Base-by-base conservation (phyloP, 2,888 invertebrate species). In the Scrobipalpa atriplicella region DNA sequence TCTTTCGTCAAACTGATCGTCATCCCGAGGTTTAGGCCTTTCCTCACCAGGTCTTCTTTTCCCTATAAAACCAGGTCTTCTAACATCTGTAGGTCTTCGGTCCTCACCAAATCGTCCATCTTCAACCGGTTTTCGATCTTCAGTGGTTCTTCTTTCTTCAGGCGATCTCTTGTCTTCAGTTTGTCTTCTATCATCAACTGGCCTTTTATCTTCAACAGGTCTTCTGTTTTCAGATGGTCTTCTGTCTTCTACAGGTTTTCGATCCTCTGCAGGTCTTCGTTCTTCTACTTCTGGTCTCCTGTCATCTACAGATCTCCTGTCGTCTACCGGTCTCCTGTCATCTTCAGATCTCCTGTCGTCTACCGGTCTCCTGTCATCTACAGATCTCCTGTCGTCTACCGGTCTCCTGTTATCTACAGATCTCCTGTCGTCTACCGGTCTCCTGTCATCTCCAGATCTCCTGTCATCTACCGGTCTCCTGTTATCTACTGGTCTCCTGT, bases 21-120 rank as follows among this genome's bases (percentile, higher is more conserved):
- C 87, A 41, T 89, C 88, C 36, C 58, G 36, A 38, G 58, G 36
- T 18, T 38, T 38, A 58, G 58, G 38, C 7, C 13, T 38, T 19
- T 84, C 86, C n/a, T 89, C 87, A 70, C 86, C 81, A 18, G 82
- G 82, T 71, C 87, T 76, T 71, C 83, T 79, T 29, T 71, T 72
- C 0, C 82, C 77, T 16, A 75, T 78, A 47, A 76, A 76, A 5
- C 75, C 78, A 3, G 85, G 85, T 72, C 85, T 80, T 66, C 81
- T 76, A 1, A 87, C 84, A 9, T 86, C 88, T 9, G 89, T 90
- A 10, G 66, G 61, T 58, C 61, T 51, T 38, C 66, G 58, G 3
- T 58, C 43, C 21, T 62, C 62, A 7, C 9, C 29, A 11, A 36
- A 8, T 56, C 29, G 29, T 29, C n/a, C 11, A 11, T 56, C 56